Percentiles rank a stretch among this genome's conserved stretches.
Conservation (phyloP, 2,113 vertebrate genomes). For the Phaetusa simplex region DNA sequence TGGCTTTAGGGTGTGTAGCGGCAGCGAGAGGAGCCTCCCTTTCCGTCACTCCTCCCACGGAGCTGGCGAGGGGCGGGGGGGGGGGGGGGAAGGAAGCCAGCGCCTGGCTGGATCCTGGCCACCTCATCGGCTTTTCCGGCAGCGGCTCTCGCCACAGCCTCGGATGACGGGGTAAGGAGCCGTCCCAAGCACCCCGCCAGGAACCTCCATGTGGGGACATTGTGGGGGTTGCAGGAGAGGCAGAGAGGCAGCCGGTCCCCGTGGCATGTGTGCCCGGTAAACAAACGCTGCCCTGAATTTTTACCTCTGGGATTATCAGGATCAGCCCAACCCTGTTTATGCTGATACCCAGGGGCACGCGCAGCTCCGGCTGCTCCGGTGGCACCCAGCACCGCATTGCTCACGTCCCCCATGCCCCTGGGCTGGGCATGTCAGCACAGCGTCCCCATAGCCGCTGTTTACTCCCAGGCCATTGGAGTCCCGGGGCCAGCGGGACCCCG, state of each 20-base stretch:
- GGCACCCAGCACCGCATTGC: accelerated
- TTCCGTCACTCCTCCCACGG: background rate
- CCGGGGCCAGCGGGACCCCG: accelerated
- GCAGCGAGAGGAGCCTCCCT: background rate
- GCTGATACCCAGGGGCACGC: background rate
- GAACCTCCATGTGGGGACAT: accelerated
- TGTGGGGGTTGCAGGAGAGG: background rate
- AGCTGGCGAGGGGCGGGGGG: no score
- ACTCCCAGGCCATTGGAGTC: accelerated
- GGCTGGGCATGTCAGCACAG: background rate
- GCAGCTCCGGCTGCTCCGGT: accelerated
- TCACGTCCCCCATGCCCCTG: background rate
- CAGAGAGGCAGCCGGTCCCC: accelerated
- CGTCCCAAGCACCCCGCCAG: accelerated
- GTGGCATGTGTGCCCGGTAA: accelerated
- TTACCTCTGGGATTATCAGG: background rate
- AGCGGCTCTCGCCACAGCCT: accelerated
- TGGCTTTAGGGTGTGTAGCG: accelerated
- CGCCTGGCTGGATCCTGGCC: accelerated
- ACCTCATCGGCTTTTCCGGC: background rate
- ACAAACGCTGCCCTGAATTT: background rate
- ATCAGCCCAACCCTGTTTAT: background rate
- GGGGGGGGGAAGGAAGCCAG: background rate
- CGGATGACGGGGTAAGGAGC: accelerated
- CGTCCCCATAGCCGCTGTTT: accelerated